Conservation (phyloP, 2,797 vertebrate species). For the Eutrigla gurnardus region DNA sequence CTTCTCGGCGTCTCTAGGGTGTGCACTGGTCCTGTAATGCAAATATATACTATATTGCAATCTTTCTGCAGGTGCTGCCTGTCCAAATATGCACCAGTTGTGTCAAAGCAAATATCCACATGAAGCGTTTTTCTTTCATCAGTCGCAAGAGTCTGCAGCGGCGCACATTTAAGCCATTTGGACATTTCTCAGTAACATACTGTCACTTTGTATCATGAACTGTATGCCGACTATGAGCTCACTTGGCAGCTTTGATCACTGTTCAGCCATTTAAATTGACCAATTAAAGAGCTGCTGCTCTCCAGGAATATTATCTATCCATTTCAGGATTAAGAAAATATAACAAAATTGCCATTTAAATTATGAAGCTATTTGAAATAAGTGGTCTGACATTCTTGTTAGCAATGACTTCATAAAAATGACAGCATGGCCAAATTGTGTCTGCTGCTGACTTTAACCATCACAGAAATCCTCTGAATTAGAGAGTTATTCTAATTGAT, state of each 20-base stretch:
- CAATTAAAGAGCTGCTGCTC: constrained; percentile 18
- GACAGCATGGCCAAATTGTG: neutral
- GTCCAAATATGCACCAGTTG: neutral
- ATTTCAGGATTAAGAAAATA: constrained; percentile 9
- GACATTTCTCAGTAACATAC: neutral
- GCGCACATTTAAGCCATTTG: neutral
- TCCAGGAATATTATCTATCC: neutral
- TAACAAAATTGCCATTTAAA: constrained; percentile 20
- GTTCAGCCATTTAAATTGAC: constrained; percentile 13
- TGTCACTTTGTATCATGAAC: neutral
- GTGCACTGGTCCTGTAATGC: neutral
- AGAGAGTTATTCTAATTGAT: neutral
- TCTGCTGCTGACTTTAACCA: constrained; percentile 19
- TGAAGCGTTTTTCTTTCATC: neutral
- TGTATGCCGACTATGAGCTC: neutral
- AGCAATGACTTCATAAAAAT: constrained; percentile 9
- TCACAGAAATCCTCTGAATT: constrained; percentile 23
- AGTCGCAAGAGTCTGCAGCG: neutral
- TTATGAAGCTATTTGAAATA: constrained; percentile 23
- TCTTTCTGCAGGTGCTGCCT: neutral
- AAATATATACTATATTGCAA: neutral
- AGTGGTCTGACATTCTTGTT: constrained; percentile 19
- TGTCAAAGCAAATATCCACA: neutral
- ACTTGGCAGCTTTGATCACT: constrained; percentile 39
- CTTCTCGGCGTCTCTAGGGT: constrained; percentile 6